These are phyloP conservation scores for Callipepla squamata DNA, from an alignment of 2,113 vertebrate genomes.

Conservation along the genomic window DNA sequence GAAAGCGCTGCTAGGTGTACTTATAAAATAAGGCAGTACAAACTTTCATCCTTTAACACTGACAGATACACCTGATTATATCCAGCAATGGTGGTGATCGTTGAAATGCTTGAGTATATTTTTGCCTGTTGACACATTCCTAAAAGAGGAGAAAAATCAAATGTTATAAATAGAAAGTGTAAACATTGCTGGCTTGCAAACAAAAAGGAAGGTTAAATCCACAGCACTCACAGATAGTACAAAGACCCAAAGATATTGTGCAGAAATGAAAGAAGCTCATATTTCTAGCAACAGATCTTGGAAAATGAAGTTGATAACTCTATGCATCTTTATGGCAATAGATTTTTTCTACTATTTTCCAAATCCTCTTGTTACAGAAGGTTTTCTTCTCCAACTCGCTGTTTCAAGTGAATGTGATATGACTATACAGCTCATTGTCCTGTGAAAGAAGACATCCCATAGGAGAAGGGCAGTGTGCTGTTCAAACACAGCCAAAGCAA, in stretches of 20 bases:
- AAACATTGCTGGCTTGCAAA: background rate
- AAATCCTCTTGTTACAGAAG: background rate
- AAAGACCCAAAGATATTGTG: background rate
- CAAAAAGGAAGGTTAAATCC: background rate
- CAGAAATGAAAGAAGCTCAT: background rate
- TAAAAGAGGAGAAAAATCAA: background rate
- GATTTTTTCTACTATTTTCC: background rate
- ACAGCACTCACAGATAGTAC: background rate
- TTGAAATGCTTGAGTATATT: background rate
- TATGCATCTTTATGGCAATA: background rate
- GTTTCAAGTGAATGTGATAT: background rate
- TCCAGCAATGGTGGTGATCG: background rate
- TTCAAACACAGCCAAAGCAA: fast-evolving
- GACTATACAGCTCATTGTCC: background rate
- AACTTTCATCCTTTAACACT: background rate
- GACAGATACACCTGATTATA: background rate
- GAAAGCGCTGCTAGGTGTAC: background rate
- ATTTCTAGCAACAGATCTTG: background rate
- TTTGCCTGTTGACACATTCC: background rate
- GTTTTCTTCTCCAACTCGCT: background rate
- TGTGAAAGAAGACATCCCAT: background rate
- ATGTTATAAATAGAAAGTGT: background rate
- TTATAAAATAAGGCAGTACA: background rate
- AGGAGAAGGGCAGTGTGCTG: background rate
- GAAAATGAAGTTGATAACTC: background rate